A percentile compares a stretch with the other conserved stretches of the same genome.
Evolutionary conservation across 2,797 vertebrate species (phyloP).

Genomic region (Mormyrus proboscirostris): DNA sequence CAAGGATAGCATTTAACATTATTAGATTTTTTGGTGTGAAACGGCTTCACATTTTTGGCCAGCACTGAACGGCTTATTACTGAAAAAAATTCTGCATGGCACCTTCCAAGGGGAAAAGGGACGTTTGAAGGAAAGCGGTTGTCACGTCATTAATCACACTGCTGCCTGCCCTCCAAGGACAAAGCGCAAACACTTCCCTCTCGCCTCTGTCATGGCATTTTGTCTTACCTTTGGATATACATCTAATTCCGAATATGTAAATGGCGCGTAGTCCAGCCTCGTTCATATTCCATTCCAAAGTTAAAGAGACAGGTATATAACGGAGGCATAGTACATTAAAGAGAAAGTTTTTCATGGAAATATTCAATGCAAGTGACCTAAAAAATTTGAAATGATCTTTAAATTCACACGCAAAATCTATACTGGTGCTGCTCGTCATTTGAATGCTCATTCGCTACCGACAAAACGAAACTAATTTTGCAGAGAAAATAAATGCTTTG

Average conservation of each 20-base stretch:
- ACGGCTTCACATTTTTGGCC: neutral
- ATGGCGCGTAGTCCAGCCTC: neutral
- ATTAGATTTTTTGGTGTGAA: neutral
- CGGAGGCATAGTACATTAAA: neutral
- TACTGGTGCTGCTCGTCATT: neutral
- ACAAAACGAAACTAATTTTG: neutral
- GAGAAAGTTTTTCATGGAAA: neutral
- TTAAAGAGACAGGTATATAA: neutral
- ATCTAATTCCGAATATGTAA: slow-evolving; percentile 7
- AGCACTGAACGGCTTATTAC: neutral
- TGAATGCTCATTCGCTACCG: neutral
- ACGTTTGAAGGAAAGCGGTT: neutral
- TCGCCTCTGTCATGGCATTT: neutral
- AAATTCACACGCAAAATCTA: neutral
- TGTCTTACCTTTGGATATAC: neutral
- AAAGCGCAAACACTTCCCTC: neutral
- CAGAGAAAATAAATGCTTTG: neutral
- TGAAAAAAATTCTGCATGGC: neutral
- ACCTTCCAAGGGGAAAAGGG: neutral
- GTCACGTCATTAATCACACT: slow-evolving; percentile 21
- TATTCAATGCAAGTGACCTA: neutral
- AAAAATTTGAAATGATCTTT: neutral
- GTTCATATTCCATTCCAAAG: neutral
- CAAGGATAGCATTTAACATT: neutral
- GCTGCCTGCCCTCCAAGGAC: slow-evolving; percentile 12